phyloP scores from a whole-genome alignment of 2,797 vertebrate species.

The Denticeps clupeoides region DNA sequence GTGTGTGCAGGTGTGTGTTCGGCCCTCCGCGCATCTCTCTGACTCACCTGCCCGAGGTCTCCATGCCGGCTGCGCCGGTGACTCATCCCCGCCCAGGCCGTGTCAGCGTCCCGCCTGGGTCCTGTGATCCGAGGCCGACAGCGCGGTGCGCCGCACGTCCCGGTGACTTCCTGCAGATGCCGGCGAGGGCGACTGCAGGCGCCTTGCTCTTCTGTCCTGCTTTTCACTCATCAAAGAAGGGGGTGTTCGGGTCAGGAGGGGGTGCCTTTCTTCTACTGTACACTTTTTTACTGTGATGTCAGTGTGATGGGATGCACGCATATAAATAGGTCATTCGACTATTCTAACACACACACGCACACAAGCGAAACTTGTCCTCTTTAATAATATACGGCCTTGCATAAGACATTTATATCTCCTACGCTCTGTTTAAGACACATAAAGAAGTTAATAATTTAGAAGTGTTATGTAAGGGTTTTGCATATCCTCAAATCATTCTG shows the following conservation, averaged over 20 bases:
- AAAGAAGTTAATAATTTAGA: slow-evolving; percentile 64
- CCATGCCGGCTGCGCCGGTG: not conserved
- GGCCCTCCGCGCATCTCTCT: not conserved
- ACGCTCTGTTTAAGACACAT: slow-evolving; percentile 56
- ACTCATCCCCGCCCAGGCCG: not conserved
- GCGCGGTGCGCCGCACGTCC: too few relatives aligned
- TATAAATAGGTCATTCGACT: slow-evolving; percentile 59
- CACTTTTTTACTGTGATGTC: slow-evolving; percentile 43
- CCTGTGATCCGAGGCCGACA: too few relatives aligned
- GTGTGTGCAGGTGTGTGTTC: not conserved
- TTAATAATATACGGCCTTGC: slow-evolving; percentile 65
- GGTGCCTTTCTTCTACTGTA: slow-evolving; percentile 14
- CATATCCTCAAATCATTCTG: slow-evolving; percentile 54
- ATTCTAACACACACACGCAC: slow-evolving; percentile 29
- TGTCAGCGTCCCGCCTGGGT: not conserved
- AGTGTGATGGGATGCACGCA: slow-evolving; percentile 45
- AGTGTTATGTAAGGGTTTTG: slow-evolving; percentile 59
- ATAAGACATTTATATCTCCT: slow-evolving; percentile 59
- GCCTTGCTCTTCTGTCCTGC: too few relatives aligned
- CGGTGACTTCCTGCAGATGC: too few relatives aligned
- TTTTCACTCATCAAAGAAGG: too few relatives aligned
- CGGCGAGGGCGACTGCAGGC: too few relatives aligned
- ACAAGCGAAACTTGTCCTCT: slow-evolving; percentile 55
- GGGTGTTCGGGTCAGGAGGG: slow-evolving; percentile 6
- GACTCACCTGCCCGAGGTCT: not conserved